Percentiles rank a stretch among this genome's conserved stretches.
These are phyloP conservation scores for Drosophila suzukii DNA, from an alignment of 1,140 invertebrate genomes.

Conservation along the genomic window DNA sequence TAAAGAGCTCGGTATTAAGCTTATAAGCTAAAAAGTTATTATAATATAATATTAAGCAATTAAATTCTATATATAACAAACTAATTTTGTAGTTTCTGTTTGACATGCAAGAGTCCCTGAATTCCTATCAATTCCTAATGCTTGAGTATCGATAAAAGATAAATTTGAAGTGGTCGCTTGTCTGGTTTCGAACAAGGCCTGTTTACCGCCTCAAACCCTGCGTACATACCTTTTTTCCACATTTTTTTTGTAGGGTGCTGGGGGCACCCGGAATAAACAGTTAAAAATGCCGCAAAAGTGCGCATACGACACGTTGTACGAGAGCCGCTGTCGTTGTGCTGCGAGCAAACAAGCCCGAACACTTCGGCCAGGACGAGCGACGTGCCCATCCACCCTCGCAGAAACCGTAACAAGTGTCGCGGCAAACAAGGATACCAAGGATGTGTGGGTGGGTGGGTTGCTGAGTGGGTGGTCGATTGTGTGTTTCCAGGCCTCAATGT, in stretches of 20 bases:
- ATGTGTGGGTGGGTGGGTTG: conserved; percentile 4
- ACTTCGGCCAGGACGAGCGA: conserved; percentile 17
- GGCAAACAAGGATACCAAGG: conserved; percentile 56
- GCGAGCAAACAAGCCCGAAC: conserved; percentile 53
- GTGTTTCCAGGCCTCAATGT: conserved; percentile 1
- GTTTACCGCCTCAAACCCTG: not conserved
- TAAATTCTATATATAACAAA: not conserved
- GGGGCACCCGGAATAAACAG: conserved; percentile 62
- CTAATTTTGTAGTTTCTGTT: not conserved
- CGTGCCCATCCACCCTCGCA: conserved; percentile 1
- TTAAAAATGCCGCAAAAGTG: conserved; percentile 72
- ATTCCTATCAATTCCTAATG: conserved; percentile 10
- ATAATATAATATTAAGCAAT: no score
- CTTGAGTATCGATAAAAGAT: conserved; percentile 14
- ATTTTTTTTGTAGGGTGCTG: not conserved
- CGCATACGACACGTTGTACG: conserved; percentile 78
- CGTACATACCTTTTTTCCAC: conserved; percentile 4
- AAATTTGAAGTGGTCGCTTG: conserved; percentile 39
- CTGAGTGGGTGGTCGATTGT: not conserved
- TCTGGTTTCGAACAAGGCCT: conserved; percentile 31
- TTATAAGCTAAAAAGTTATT: no score
- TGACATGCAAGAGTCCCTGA: not conserved
- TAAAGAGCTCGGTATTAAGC: no score
- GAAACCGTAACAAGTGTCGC: conserved; percentile 75
- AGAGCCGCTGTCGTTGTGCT: conserved; percentile 27